Conservation (phyloP, 2,113 vertebrate genomes). For the Coryphaenoides rupestris region DNA sequence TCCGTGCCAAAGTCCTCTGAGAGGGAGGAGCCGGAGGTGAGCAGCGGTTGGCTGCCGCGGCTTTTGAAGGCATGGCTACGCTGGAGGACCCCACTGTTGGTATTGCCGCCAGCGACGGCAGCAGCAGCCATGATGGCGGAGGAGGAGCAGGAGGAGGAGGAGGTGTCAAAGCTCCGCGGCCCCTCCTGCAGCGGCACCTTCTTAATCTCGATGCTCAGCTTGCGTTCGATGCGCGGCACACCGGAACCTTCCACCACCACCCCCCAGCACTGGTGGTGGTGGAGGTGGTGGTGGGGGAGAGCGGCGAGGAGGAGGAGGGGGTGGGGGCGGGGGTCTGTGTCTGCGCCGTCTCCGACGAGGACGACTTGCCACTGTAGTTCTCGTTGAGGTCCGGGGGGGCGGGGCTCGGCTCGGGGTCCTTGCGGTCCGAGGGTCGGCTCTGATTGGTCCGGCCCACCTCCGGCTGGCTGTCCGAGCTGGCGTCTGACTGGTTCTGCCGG, state of each 20-base stretch:
- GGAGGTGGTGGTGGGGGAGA: conserved; percentile 37
- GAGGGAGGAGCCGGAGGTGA: conserved; percentile 68
- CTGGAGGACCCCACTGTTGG: conserved; percentile 69
- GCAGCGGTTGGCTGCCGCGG: conserved; percentile 63
- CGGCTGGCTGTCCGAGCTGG: conserved; percentile 6
- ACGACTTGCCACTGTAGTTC: conserved; percentile 82
- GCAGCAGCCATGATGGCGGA: conserved; percentile 20
- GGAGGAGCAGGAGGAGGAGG: conserved; percentile 34
- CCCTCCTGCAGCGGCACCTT: conserved; percentile 93
- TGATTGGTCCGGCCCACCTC: conserved; percentile 47
- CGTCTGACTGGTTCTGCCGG: conserved; percentile 43
- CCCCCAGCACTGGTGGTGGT: no score
- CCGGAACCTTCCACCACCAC: conserved; percentile 70
- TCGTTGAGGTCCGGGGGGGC: conserved; percentile 85
- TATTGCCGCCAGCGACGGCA: neutral
- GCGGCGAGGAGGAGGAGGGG: conserved; percentile 31
- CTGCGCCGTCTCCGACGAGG: conserved; percentile 44
- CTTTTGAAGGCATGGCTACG: conserved; percentile 86
- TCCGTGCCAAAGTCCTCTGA: conserved; percentile 77
- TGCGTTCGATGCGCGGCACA: conserved; percentile 77
- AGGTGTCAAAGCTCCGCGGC: conserved; percentile 88
- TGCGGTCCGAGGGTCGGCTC: conserved; percentile 46
- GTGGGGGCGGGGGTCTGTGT: conserved; percentile 41
- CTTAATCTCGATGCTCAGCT: conserved; percentile 94
- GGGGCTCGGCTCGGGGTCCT: conserved; percentile 39